Evolutionary conservation across 2,797 vertebrate genomes (phyloP), one percentile per base, ranked within the genome.

Genomic region (Melanotaenia nigrans): DNA sequence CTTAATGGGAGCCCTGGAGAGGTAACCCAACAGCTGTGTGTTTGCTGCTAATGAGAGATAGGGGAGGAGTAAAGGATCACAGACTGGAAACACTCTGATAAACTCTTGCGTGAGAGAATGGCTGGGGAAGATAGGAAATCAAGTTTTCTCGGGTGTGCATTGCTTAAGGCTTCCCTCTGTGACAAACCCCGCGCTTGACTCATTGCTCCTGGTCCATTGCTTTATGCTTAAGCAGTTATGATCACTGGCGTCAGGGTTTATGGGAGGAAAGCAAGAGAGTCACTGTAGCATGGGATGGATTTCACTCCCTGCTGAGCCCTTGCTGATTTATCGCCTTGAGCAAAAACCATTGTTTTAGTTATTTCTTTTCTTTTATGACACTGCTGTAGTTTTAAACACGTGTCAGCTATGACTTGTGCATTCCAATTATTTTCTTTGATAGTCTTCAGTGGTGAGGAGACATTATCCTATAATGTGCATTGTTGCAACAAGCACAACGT

Each of bases 1-100:
- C 87, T 90, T 95, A 94, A 95, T 95, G 92, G 94, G 92, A 90
- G 91, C 94, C 93, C 93, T 84, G 84, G 93, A 94, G 93, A 94
- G 85, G 87, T 84, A 91, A 92, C 89, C 92, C 87, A 83, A 92
- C 92, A 94, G 92, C 93, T 94, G 93, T 94, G 93, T 94, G 91
- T 93, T 92, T 91, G 93, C 88, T 87, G 87, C 88, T 94, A 95
- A 95, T 93, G 94, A 94, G 93, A 90, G 90, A 90, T 89, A 89
- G 91, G 90, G 89, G 84, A 92, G 91, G 90, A 92, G 83, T 82
- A 78, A 89, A 87, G 85, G 89, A 92, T 93, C 92, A 91, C 85
- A 93, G 69, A 84, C 89, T 89, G 86, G 84, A 90, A 91, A 81
- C 83, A 85, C 85, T 91, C 90, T 88, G 88, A 93, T 92, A 92